Base-by-base conservation (phyloP, 1,140 invertebrate genomes). In the Medauroidea extradentata region DNA sequence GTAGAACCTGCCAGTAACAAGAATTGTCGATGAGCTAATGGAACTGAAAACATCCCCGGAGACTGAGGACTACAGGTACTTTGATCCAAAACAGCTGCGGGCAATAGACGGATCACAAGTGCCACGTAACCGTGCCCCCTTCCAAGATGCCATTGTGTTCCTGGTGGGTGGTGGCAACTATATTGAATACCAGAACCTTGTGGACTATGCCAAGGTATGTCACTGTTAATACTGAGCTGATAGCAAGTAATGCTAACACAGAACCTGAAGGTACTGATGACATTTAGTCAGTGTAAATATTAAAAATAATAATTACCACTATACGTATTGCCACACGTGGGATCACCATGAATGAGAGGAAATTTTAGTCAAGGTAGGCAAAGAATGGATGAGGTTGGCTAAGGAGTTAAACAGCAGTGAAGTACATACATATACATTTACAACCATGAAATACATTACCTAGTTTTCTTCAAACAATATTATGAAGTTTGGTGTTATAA, bases 141-240 rank as follows among this genome's bases (percentile, higher is more conserved):
- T 90, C 73, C 85, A 91, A 72, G 93, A 95, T 71, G 92, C 94
- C 13, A 88, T 98, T 65, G 95, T 99, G 8, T 99, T 99, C 75
- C 81, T 99, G 51, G 91, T 99, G 25, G 97, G 97, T 52, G 97
- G 97, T 58, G 97, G 97, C 27, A 99, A 98, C 80, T 99, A 99
- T 72, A 98, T 98, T 67, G 97, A 99, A 77, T 99, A 99, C 75
- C 96, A 99, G 75, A 99, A 99, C 82, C 81, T 99, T 38, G 83
- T 93, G 29, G 96, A 99, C 73, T 98, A 96, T 74, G 89, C 89
- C 14, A 97, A 93, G 79, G 85, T 88, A 76, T 64, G 54, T 34
- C 29, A 4, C 29, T 34, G n/a, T n/a, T 59, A 42, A 51, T 56
- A 41, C 43, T 49, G 9, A n/a, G n/a, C n/a, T n/a, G n/a, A n/a